Conservation (phyloP, 2,888 invertebrate genomes). For the Thysanoteuthis rhombus region DNA sequence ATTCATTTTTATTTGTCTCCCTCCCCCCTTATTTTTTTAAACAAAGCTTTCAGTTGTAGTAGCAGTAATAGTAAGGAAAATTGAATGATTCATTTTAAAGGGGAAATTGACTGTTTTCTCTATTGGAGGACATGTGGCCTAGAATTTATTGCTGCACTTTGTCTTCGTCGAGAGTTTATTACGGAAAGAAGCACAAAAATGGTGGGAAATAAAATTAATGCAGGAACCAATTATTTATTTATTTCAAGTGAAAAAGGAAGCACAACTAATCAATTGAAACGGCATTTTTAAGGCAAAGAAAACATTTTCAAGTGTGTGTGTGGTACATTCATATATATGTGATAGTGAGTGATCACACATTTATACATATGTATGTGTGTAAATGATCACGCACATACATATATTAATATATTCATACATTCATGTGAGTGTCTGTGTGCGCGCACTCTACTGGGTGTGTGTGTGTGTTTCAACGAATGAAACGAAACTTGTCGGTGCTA, state of each 20-base stretch:
- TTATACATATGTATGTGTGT: not conserved
- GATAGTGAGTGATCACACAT: too few relatives aligned
- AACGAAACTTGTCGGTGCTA: not conserved
- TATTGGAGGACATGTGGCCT: not conserved
- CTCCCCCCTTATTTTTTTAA: not conserved
- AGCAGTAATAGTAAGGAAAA: not conserved
- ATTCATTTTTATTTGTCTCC: not conserved
- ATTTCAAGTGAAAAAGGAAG: not conserved
- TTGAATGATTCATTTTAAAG: slow-evolving; percentile 1
- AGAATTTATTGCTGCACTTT: not conserved
- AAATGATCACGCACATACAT: not conserved
- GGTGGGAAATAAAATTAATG: not conserved
- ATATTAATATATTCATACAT: not conserved
- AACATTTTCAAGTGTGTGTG: not conserved
- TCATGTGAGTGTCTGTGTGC: not conserved
- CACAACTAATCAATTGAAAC: not conserved
- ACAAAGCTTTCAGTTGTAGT: not conserved
- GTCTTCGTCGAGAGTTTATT: not conserved
- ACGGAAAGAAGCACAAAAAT: not conserved
- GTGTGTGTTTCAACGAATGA: not conserved
- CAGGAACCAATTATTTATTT: not conserved
- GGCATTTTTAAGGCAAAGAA: not conserved
- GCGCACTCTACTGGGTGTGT: too few relatives aligned
- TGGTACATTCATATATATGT: not conserved
- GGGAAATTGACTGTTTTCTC: not conserved